A percentile compares a stretch with the other conserved stretches of the same genome.
These are phyloP conservation scores for Bos javanicus DNA, from an alignment of 2,113 vertebrate species.

Conservation along the genomic window DNA sequence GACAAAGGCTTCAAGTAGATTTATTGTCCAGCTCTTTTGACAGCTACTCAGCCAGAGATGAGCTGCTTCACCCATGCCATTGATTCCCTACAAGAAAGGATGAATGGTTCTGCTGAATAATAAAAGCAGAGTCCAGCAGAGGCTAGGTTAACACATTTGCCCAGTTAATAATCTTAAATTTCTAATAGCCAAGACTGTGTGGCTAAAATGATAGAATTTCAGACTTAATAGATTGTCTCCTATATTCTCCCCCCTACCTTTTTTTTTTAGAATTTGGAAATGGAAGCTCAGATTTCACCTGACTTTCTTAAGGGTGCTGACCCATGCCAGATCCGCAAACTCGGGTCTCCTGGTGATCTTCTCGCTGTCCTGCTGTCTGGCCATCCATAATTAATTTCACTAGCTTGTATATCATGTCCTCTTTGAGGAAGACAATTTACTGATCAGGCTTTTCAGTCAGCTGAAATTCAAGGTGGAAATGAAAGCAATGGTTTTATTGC, in stretches of 20 bases:
- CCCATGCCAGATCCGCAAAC: no score
- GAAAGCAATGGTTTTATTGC: not conserved
- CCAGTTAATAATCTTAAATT: not conserved
- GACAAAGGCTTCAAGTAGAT: not conserved
- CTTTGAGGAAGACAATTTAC: not conserved
- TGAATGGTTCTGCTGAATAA: not conserved
- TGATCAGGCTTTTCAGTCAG: not conserved
- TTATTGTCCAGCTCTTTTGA: not conserved
- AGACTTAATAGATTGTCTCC: not conserved
- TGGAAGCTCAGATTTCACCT: not conserved
- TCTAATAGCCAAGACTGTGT: not conserved
- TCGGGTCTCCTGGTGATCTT: not conserved
- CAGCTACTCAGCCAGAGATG: not conserved
- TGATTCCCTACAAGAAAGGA: not conserved
- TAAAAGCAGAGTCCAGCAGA: not conserved
- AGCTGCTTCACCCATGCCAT: not conserved
- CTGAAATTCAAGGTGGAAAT: not conserved
- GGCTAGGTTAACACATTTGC: not conserved
- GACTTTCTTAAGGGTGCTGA: not conserved
- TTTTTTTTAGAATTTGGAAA: not conserved
- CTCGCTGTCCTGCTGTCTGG: not conserved
- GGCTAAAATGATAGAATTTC: not conserved
- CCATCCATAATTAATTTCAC: not conserved
- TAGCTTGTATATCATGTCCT: not conserved
- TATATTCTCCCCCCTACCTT: not conserved